These are phyloP conservation scores for Oryzias curvinotus DNA, from an alignment of 2,113 vertebrate species.

Conservation along the genomic window DNA sequence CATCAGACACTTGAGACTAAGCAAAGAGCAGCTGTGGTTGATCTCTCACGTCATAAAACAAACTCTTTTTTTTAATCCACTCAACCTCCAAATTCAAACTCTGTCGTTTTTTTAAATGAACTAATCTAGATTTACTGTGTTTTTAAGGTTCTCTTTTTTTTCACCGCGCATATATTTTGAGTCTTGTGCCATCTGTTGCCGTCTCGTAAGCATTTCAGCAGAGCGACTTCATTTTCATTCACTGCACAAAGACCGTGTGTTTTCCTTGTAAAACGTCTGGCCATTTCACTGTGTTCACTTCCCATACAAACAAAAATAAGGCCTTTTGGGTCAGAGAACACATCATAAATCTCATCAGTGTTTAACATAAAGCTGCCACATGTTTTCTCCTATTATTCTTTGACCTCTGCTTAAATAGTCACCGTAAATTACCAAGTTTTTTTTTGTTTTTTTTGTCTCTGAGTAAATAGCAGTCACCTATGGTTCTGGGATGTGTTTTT, in stretches of 20 bases:
- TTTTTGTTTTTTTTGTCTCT: slow-evolving; percentile 1
- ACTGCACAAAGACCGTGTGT: slow-evolving; percentile 27
- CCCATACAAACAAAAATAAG: slow-evolving; percentile 19
- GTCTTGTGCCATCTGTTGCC: slow-evolving; percentile 12
- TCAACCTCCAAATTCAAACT: too few species aligned
- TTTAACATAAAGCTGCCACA: slow-evolving; percentile 20
- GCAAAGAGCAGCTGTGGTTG: too few species aligned
- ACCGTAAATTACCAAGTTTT: slow-evolving; percentile 5
- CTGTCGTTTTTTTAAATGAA: too few species aligned
- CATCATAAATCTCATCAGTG: slow-evolving; percentile 36
- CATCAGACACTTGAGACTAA: too few species aligned
- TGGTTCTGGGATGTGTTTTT: neutral
- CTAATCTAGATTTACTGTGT: neutral
- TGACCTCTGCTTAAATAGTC: slow-evolving; percentile 14
- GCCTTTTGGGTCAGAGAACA: slow-evolving; percentile 10
- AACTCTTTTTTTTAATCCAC: too few species aligned
- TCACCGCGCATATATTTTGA: neutral
- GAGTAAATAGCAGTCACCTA: slow-evolving; percentile 20
- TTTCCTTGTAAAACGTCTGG: slow-evolving; percentile 31
- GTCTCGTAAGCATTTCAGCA: slow-evolving; percentile 30
- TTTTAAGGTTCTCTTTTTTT: neutral
- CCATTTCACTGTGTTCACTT: slow-evolving; percentile 38
- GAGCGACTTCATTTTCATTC: slow-evolving; percentile 47
- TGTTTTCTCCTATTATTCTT: slow-evolving; percentile 16
- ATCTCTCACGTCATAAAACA: too few species aligned